Conservation (phyloP, 1,140 invertebrate genomes). For the Hyposmocoma kahamanoa region DNA sequence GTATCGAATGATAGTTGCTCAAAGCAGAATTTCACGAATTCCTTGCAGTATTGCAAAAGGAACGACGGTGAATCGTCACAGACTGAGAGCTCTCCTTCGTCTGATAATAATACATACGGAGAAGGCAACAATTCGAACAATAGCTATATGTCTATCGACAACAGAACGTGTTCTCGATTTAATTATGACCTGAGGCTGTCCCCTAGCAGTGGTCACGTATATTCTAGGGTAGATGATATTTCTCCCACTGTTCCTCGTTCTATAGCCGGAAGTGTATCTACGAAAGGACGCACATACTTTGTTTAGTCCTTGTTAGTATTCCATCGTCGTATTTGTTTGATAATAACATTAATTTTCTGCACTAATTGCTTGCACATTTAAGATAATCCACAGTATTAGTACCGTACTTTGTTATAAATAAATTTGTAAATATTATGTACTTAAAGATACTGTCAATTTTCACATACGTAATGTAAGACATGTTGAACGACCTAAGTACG, state of each 20-base stretch:
- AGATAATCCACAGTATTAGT: neutral
- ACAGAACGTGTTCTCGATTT: conserved; percentile 66
- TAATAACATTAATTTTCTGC: conserved; percentile 7
- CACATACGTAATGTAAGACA: conserved; percentile 51
- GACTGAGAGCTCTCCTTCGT: conserved; percentile 64
- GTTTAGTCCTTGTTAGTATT: conserved; percentile 29
- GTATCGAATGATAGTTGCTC: conserved; percentile 66
- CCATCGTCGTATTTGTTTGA: conserved; percentile 10
- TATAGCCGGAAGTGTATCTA: conserved; percentile 37
- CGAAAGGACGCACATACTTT: conserved; percentile 62
- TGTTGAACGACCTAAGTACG: conserved; percentile 18
- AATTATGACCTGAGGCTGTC: conserved; percentile 70
- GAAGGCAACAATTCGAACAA: conserved; percentile 70
- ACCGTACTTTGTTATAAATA: conserved; percentile 7
- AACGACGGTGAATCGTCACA: conserved; percentile 57
- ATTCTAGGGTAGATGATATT: conserved; percentile 68
- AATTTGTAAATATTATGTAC: conserved; percentile 26
- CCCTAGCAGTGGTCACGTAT: conserved; percentile 65
- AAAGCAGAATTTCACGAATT: conserved; percentile 66
- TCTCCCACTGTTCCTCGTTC: conserved; percentile 57
- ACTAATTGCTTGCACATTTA: neutral
- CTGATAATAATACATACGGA: conserved; percentile 63
- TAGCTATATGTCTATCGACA: conserved; percentile 71
- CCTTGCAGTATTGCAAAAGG: conserved; percentile 60
- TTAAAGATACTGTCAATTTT: conserved; percentile 52